Base-by-base conservation (phyloP, 1,140 invertebrate species). In the Panagrolaimus sp. region DNA sequence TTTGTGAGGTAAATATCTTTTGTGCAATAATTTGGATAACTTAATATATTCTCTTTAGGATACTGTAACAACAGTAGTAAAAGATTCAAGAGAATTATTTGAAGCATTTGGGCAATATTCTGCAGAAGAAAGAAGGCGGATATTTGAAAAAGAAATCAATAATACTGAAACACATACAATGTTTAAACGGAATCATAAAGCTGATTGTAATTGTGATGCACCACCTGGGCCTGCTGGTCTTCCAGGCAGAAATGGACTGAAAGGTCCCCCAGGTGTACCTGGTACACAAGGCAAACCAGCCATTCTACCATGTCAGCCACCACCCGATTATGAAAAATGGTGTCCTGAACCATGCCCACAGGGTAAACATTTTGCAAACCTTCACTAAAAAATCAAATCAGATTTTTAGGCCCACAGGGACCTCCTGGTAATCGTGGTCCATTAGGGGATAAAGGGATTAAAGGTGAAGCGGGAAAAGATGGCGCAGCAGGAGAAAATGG, bases 261-360 rank as follows among this genome's bases (percentile, higher is more conserved):
- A 74, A 8, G 76, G 76, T 11, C 66, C 57, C 7, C 25, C 69
- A 7, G 78, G 78, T 48, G 42, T 64, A 2, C 68, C 66, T 42
- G 79, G 78, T 13, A 70, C 71, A n/a, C 80, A 69, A 11, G 78
- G 79, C 16, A 68, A 70, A 1, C 81, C 81, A 9, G 81, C 79
- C 13, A 63, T 81, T 31, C 57, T 76, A 14, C 74, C 74, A 5
- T 76, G 74, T 45, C 51, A 76, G 46, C 76, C 76, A 7, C 47
- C 78, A 16, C 65, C 65, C 9, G 76, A 76, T 63, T 68, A 79
- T 20, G 79, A 79, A 65, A 78, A 76, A 64, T 79, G 63, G 43
- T 76, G 74, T 43, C 76, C 76, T 16, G 72, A 78, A 31, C 53
- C 76, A 42, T 76, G 74, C 42, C 74, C 74, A 7, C 53, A 57